These are phyloP conservation scores for Acleris holmiana DNA, from an alignment of 2,888 invertebrate genomes.

Conservation along the genomic window DNA sequence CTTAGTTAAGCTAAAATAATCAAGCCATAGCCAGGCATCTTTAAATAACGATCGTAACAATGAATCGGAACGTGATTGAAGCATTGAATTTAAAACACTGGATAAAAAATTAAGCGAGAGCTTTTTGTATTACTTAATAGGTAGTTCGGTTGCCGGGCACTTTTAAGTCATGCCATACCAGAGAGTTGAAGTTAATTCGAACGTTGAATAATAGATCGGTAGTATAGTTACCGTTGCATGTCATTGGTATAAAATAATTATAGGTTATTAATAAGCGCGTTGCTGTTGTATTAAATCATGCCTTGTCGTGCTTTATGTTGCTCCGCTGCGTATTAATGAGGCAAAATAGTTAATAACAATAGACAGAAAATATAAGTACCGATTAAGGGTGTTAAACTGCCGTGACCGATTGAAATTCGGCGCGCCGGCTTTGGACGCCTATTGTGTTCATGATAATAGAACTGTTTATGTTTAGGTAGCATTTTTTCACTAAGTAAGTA, in stretches of 20 bases:
- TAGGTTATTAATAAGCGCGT: slow-evolving; percentile 65
- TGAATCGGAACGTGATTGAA: slow-evolving; percentile 26
- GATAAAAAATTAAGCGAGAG: slow-evolving; percentile 19
- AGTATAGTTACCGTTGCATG: slow-evolving; percentile 11
- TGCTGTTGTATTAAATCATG: slow-evolving; percentile 61
- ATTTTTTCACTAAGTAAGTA: slow-evolving; percentile 57
- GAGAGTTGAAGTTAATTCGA: slow-evolving; percentile 5
- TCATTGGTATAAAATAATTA: slow-evolving; percentile 61
- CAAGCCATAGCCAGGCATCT: slow-evolving; percentile 30
- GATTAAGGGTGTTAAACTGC: slow-evolving; percentile 80
- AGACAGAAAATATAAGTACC: slow-evolving; percentile 72
- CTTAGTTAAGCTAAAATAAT: slow-evolving; percentile 36
- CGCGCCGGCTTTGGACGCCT: slow-evolving; percentile 65
- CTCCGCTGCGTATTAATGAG: slow-evolving; percentile 77
- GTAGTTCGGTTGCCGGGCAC: slow-evolving; percentile 39
- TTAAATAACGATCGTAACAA: slow-evolving; percentile 29
- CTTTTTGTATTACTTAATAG: slow-evolving; percentile 16
- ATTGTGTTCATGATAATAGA: slow-evolving; percentile 74
- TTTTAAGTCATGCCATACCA: slow-evolving; percentile 34
- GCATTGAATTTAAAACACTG: slow-evolving; percentile 32
- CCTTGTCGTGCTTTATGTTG: slow-evolving; percentile 68
- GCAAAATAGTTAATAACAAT: slow-evolving; percentile 76
- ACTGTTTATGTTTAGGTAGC: slow-evolving; percentile 78
- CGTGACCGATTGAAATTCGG: slow-evolving; percentile 80
- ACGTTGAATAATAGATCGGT: slow-evolving; percentile 4